Evolutionary conservation across 2,797 vertebrate genomes (phyloP).

Genomic region (Protosalanx chinensis): DNA sequence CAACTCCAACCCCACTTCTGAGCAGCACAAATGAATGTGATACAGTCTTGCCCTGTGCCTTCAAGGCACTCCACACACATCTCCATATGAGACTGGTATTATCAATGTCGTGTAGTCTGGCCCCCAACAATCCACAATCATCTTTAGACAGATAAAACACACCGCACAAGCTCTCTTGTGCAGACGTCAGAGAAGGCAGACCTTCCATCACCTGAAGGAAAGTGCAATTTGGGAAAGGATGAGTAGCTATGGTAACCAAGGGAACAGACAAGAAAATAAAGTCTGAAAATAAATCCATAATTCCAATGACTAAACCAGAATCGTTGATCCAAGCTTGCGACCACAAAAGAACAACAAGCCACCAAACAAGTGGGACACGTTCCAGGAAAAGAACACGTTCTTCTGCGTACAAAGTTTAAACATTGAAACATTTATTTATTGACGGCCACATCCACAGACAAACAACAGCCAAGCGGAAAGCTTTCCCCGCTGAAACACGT

Average conservation of each 20-base stretch:
- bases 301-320: constrained; percentile 62
- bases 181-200: constrained; percentile 31
- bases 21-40: constrained; percentile 43
- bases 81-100: constrained; percentile 43
- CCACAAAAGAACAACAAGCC: constrained; percentile 15
- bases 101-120: constrained; percentile 49
- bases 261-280: constrained; percentile 68
- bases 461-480: constrained; percentile 18
- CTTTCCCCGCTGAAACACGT: constrained; percentile 7
- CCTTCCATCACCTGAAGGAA: constrained; percentile 59
- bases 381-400: constrained; percentile 48
- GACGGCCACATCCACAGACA: constrained; percentile 24
- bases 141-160: constrained; percentile 19
- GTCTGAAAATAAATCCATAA: constrained; percentile 68
- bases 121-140: constrained; percentile 29
- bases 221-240: constrained; percentile 66
- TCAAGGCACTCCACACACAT: constrained; percentile 41
- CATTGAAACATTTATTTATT: constrained; percentile 54
- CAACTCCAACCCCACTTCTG: constrained; percentile 39
- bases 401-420: constrained; percentile 29
- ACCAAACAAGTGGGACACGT: constrained; percentile 29
- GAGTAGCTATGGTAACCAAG: constrained; percentile 79
- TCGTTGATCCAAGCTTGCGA: constrained; percentile 44
- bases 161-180: constrained; percentile 33
- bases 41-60: constrained; percentile 36